Evolutionary conservation across 2,113 vertebrate species (phyloP), one percentile per base, ranked within the genome.

Genomic region (Leucoraja erinaceus): DNA sequence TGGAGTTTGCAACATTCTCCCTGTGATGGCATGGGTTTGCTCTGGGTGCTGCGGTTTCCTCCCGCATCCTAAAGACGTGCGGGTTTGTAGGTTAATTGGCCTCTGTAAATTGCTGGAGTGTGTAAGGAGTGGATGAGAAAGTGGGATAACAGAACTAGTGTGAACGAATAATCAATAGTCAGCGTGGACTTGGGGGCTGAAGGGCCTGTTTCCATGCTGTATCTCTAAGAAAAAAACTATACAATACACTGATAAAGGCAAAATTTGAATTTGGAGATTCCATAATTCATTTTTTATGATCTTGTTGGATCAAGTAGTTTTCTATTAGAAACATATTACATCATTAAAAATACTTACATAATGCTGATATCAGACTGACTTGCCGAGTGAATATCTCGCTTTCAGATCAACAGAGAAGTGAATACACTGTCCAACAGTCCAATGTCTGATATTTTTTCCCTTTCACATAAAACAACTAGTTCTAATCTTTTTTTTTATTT

Each of bases 401-500:
- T 59, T 86, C 22, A 86, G 61, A 86, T 86, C 83, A 86, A 61
- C n/a, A 86, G 54, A 59, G 25, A 84, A 84, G 59, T n/a, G 61
- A 86, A 81, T 16, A 61, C 28, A 61, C 10, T 0, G 20, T 11
- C 22, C 22, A 28, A 59, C 22, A 47, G 59, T 6, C 11, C 20
- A 3, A 3, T 83, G 47, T 83, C 54, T 18, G 14, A 12, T 10
- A 25, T 59, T 83, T 59, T 81, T 83, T 59, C 11, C 79, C 8
- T 20, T 56, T 83, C 54, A 59, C 22, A 28, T 83, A 3, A 25
- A 83, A 28, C 79, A 56, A 83, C 56, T 28, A 83, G 9, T 61
- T 86, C 25, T n/a, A 86, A 86, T 86, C 83, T n/a, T 22, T 25
- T 72, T 72, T 61, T 84, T 86, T 86, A 86, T 86, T 59, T 61